Percentiles rank a stretch among this genome's conserved stretches.
Conservation (phyloP, 2,888 invertebrate genomes). For the Acanthosepion lycidas region DNA sequence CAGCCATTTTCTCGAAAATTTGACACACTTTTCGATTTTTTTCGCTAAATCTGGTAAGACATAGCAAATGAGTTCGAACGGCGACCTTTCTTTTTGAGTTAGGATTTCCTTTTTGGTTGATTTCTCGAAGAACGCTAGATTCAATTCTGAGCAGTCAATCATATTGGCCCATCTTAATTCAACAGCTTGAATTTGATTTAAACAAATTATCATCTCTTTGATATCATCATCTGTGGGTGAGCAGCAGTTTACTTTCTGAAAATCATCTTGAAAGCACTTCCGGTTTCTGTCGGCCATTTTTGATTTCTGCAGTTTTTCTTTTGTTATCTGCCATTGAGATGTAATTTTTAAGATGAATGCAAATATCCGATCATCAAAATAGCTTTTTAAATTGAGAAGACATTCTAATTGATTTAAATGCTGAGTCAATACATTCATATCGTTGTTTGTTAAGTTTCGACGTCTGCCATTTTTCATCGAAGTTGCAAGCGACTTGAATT, state of each 20-base stretch:
- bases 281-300: neutral
- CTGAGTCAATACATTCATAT: neutral
- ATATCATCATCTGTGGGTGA: neutral
- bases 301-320: neutral
- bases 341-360: neutral
- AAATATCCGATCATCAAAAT: neutral
- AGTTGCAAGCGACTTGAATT: neutral
- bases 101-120: neutral
- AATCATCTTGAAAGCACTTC: neutral
- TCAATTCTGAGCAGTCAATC: neutral
- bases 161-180: neutral
- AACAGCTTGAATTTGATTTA: neutral
- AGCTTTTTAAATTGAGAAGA: neutral
- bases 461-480: conserved; percentile 1
- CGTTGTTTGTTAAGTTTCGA: neutral
- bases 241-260: neutral
- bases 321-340: neutral
- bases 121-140: neutral
- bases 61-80: neutral
- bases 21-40: neutral
- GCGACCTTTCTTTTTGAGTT: neutral
- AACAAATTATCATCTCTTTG: neutral
- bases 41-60: neutral
- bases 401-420: neutral
- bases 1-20: neutral